These are phyloP conservation scores for Fistularia commersonii DNA, from an alignment of 2,797 vertebrate genomes.

Conservation along the genomic window DNA sequence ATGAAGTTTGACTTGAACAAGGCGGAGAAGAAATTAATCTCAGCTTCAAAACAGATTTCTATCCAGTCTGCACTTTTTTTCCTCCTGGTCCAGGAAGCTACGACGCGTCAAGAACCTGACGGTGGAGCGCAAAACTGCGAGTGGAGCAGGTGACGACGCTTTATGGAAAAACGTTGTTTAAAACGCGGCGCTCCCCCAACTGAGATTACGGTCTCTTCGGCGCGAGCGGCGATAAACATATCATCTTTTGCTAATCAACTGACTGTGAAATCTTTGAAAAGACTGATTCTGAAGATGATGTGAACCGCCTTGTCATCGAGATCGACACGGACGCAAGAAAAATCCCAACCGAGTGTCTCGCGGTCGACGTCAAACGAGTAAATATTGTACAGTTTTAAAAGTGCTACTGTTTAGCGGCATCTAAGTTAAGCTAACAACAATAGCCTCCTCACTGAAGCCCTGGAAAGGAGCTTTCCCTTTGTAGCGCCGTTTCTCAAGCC, in stretches of 20 bases:
- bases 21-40: too few species aligned
- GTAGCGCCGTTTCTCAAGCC: constrained; percentile 61
- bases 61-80: too few species aligned
- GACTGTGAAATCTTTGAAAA: constrained; percentile 93
- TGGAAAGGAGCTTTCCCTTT: constrained; percentile 60
- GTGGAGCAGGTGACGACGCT: background rate
- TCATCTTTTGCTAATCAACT: constrained; percentile 92
- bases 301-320: constrained; percentile 36
- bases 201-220: constrained; percentile 86
- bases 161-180: constrained; percentile 48
- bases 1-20: too few species aligned
- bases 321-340: constrained; percentile 21
- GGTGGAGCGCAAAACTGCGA: background rate
- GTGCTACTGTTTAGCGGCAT: constrained; percentile 40
- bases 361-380: constrained; percentile 1
- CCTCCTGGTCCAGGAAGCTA: background rate
- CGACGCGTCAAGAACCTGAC: background rate
- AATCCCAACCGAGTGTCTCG: constrained; percentile 4
- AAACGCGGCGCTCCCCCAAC: constrained; percentile 58
- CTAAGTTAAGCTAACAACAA: constrained; percentile 57
- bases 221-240: constrained; percentile 86
- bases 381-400: constrained; percentile 18
- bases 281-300: constrained; percentile 69
- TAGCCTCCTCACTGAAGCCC: constrained; percentile 52
- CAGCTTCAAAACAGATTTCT: too few species aligned